Conservation (phyloP, 2,113 vertebrate genomes). For the Tachuris rubrigastra region DNA sequence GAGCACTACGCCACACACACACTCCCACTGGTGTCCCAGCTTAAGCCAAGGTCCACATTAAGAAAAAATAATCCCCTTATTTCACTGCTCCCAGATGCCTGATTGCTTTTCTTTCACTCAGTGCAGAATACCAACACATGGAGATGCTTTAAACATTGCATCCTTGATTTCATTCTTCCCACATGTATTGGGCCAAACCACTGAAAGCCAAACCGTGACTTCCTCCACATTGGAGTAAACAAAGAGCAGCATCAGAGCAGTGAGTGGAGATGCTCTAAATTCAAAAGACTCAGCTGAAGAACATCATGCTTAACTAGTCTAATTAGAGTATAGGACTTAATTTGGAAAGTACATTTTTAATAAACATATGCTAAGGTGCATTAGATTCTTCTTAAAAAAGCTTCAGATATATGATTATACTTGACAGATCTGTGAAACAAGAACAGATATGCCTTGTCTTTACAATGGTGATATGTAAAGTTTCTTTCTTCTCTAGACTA, state of each 20-base stretch:
- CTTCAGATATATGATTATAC: neutral
- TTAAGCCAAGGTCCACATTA: neutral
- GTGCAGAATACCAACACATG: neutral
- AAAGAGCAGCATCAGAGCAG: neutral
- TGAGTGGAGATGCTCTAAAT: neutral
- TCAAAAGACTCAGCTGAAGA: neutral
- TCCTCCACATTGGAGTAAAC: fast-evolving
- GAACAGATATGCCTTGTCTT: neutral
- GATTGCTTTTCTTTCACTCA: neutral
- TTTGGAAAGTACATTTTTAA: conserved; percentile 5
- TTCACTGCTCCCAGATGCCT: neutral
- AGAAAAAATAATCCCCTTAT: neutral
- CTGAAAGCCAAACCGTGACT: neutral
- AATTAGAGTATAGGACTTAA: neutral
- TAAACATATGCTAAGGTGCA: neutral
- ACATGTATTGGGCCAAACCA: neutral
- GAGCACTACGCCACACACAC: fast-evolving
- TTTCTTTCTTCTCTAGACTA: neutral
- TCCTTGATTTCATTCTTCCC: neutral
- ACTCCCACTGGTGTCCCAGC: fast-evolving
- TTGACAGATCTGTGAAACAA: neutral
- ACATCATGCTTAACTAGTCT: neutral
- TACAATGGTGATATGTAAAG: neutral
- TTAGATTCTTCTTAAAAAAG: neutral
- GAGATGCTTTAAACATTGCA: neutral